Percentiles rank a stretch among this genome's conserved stretches.
phyloP scores from a whole-genome alignment of 2,888 invertebrate species.

The Thymelicus acteon region DNA sequence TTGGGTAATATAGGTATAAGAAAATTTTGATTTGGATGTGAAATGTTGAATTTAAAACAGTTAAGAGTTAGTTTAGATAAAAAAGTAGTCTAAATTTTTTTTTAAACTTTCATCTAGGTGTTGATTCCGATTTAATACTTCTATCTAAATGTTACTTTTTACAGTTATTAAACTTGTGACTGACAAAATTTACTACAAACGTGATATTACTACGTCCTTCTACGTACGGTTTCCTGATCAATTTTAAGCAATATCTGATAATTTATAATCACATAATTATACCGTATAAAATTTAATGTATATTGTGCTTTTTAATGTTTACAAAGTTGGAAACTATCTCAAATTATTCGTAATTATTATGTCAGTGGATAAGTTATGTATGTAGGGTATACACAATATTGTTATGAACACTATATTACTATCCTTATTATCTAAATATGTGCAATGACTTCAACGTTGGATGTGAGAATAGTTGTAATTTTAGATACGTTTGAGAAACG shows the following conservation, averaged over 20 bases:
- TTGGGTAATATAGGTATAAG: no score
- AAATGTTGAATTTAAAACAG: no score
- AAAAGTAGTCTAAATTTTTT: no score
- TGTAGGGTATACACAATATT: neutral
- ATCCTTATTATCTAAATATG: slow-evolving; percentile 5
- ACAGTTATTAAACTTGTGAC: slow-evolving; percentile 9
- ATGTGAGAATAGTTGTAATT: slow-evolving; percentile 28
- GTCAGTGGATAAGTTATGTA: neutral
- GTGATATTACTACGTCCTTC: slow-evolving; percentile 23
- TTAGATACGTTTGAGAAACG: slow-evolving; percentile 33
- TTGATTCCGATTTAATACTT: no score
- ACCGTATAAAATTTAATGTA: neutral
- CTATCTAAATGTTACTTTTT: neutral
- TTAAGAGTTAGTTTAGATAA: no score
- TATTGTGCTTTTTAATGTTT: neutral
- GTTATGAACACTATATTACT: neutral
- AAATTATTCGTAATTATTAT: neutral
- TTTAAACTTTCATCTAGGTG: no score
- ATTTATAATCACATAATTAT: neutral
- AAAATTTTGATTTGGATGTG: no score
- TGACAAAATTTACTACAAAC: slow-evolving; percentile 19
- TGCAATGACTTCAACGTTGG: slow-evolving; percentile 31
- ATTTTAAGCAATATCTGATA: slow-evolving; percentile 11
- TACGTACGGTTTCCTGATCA: slow-evolving; percentile 2
- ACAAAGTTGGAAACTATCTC: neutral